Evolutionary conservation across 2,797 vertebrate species (phyloP).

Genomic region (Calcarius lapponicus): DNA sequence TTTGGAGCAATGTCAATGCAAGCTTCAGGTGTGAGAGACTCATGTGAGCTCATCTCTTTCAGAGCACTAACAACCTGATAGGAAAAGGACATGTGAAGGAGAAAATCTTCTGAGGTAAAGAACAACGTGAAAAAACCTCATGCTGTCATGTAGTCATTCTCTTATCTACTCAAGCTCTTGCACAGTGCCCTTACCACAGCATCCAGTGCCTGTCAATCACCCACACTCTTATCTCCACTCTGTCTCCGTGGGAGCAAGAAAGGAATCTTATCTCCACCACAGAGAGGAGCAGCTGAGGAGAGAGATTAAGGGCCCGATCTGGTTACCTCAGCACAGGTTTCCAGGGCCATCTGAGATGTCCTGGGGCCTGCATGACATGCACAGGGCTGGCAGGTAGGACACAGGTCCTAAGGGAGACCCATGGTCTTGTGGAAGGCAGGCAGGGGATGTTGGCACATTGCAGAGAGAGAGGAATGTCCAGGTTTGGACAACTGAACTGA

Average conservation of each 20-base stretch:
- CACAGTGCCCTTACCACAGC: neutral
- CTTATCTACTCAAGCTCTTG: conserved; percentile 25
- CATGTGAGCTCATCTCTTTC: neutral
- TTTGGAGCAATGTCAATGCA: neutral
- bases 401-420: neutral
- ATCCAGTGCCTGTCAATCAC: conserved; percentile 34
- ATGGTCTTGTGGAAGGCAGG: neutral
- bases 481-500: neutral
- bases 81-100: conserved; percentile 25
- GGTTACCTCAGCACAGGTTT: neutral
- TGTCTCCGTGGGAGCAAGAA: neutral
- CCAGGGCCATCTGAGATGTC: neutral
- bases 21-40: neutral
- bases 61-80: neutral
- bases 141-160: conserved; percentile 21
- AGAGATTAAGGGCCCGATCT: conserved; percentile 17
- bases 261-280: conserved; percentile 29
- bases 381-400: neutral
- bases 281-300: neutral
- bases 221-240: neutral
- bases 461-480: neutral
- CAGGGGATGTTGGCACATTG: neutral
- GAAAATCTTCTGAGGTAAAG: conserved; percentile 25
- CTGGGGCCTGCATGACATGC: neutral
- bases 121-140: neutral